Evolutionary conservation across 2,113 vertebrate genomes (phyloP).

Genomic region (Gobio gobio): DNA sequence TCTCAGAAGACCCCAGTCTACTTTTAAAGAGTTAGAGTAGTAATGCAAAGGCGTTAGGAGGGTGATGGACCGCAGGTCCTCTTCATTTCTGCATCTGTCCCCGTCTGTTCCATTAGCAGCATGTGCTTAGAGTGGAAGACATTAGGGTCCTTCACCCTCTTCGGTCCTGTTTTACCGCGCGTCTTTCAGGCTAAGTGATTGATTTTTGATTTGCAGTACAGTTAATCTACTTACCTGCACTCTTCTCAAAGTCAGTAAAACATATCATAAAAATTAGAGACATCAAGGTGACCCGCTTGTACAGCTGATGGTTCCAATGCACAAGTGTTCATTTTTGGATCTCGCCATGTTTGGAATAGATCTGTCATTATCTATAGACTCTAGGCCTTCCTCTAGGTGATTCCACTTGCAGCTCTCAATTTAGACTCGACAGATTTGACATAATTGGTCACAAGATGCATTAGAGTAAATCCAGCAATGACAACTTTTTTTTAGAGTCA

Average conservation of each 20-base stretch:
- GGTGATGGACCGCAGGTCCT: neutral
- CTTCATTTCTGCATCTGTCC: neutral
- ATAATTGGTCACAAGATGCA: no score
- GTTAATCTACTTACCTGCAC: constrained; percentile 77
- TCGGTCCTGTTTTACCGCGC: constrained; percentile 42
- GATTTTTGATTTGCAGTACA: constrained; percentile 73
- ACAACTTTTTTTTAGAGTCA: no score
- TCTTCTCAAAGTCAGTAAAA: constrained; percentile 55
- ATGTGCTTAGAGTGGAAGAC: constrained; percentile 1
- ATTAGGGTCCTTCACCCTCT: constrained; percentile 1
- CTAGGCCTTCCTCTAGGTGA: no score
- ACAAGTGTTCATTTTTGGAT: neutral
- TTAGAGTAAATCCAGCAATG: no score
- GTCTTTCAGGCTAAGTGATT: constrained; percentile 73
- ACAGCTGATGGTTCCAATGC: neutral
- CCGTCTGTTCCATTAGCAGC: constrained; percentile 3
- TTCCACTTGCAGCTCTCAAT: no score
- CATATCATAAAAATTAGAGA: constrained; percentile 47
- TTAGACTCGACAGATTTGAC: no score
- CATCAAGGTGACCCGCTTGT: constrained; percentile 67
- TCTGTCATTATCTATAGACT: no score
- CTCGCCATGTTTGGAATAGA: neutral
- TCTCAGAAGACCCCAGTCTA: constrained; percentile 16
- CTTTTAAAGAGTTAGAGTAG: neutral
- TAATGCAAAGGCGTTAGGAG: neutral